A percentile compares a stretch with the other conserved stretches of the same genome.
Conservation (phyloP, 2,888 invertebrate species). For the Melanotus villosus region DNA sequence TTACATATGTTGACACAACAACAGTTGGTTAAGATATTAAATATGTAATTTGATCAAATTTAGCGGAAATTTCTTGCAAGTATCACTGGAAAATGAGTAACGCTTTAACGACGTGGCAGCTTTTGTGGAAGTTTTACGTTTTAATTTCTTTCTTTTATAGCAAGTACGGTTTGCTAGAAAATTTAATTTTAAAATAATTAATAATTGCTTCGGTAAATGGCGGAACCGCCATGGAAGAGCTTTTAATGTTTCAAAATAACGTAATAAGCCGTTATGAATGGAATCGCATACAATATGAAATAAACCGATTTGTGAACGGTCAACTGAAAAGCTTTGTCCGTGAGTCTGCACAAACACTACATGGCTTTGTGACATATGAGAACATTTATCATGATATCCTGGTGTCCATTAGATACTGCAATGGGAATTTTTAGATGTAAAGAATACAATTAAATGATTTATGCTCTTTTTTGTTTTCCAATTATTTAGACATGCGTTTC, state of each 20-base stretch:
- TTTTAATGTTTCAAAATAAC: constrained; percentile 38
- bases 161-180: neutral
- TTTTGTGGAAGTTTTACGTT: neutral
- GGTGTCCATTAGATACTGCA: constrained; percentile 52
- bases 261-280: constrained; percentile 39
- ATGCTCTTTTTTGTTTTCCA: constrained; percentile 49
- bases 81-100: too few species aligned
- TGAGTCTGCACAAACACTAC: constrained; percentile 48
- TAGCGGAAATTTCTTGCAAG: too few species aligned
- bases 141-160: neutral
- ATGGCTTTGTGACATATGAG: constrained; percentile 50
- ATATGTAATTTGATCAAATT: too few species aligned
- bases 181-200: constrained; percentile 9
- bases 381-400: constrained; percentile 53
- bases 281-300: constrained; percentile 37
- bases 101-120: too few species aligned
- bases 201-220: constrained; percentile 27
- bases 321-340: constrained; percentile 45
- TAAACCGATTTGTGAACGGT: constrained; percentile 45
- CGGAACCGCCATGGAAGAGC: constrained; percentile 11
- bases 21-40: too few species aligned
- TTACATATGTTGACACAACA: too few species aligned
- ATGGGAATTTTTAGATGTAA: constrained; percentile 50
- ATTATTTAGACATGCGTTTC: constrained; percentile 52
- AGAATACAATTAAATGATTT: constrained; percentile 52